phyloP scores from a whole-genome alignment of 2,113 vertebrate species.

The Chionodraco myersi region DNA sequence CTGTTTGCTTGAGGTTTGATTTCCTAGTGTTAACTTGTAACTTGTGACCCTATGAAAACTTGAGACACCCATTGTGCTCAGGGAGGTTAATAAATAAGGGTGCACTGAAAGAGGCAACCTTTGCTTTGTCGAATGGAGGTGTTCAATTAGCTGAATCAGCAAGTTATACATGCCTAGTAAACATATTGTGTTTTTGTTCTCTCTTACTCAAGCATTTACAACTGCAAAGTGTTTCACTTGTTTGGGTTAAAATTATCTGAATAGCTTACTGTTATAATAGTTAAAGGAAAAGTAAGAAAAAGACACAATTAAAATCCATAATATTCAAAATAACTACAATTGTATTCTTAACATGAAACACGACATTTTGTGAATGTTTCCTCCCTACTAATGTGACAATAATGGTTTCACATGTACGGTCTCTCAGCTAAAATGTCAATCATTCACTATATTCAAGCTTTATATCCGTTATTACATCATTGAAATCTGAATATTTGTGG shows the following conservation, averaged over 20 bases:
- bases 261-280: background rate
- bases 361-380: too few relatives aligned
- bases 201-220: background rate
- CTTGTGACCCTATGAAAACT: background rate
- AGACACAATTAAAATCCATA: too few relatives aligned
- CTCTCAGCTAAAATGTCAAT: background rate
- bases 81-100: slow-evolving; percentile 22
- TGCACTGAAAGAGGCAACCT: background rate
- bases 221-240: background rate
- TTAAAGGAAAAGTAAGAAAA: too few relatives aligned
- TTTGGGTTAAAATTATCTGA: background rate
- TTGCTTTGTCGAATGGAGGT: background rate
- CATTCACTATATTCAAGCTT: background rate
- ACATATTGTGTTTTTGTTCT: background rate
- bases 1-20: background rate
- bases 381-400: background rate
- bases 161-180: background rate
- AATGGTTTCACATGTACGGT: background rate
- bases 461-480: background rate
- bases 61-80: background rate
- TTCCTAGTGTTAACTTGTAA: background rate
- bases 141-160: background rate
- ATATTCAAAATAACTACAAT: too few relatives aligned
- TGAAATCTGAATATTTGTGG: background rate
- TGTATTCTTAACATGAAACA: too few relatives aligned